Evolutionary conservation across 2,113 vertebrate species (phyloP).

Genomic region (Phycodurus eques): DNA sequence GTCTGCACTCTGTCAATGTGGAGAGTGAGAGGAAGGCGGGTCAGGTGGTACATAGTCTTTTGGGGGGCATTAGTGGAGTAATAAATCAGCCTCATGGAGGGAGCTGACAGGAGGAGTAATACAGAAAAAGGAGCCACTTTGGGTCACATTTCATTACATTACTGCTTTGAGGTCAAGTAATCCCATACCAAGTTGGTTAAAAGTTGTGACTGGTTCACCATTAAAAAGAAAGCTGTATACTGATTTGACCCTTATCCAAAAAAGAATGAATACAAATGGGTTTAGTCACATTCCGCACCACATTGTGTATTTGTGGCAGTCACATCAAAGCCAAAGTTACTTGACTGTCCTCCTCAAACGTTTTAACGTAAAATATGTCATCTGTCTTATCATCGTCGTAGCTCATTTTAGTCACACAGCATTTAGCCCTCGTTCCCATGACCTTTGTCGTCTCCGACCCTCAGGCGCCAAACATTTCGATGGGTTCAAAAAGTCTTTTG

Average conservation of each 20-base stretch:
- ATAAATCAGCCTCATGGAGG: slow-evolving; percentile 19
- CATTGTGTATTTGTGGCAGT: neutral
- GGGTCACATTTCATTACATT: neutral
- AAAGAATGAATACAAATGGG: neutral
- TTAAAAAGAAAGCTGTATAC: neutral
- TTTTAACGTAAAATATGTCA: neutral
- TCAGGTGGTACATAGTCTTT: neutral
- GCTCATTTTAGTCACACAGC: slow-evolving; percentile 10
- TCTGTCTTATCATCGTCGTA: neutral
- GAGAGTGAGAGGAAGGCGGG: slow-evolving; percentile 13
- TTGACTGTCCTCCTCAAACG: neutral
- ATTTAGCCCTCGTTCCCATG: slow-evolving; percentile 49
- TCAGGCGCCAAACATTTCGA: slow-evolving; percentile 9
- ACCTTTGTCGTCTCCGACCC: slow-evolving; percentile 33
- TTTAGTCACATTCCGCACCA: neutral
- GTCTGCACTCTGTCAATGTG: slow-evolving; percentile 20
- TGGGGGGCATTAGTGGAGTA: neutral
- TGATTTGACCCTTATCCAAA: neutral
- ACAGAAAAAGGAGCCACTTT: neutral
- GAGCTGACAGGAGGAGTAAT: neutral
- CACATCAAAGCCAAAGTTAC: neutral
- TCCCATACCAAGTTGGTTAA: neutral
- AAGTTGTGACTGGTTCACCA: neutral
- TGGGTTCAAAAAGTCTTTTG: neutral
- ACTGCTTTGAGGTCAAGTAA: neutral